Evolutionary conservation across 1,140 invertebrate genomes (phyloP).

Genomic region (Calycopis cecrops): DNA sequence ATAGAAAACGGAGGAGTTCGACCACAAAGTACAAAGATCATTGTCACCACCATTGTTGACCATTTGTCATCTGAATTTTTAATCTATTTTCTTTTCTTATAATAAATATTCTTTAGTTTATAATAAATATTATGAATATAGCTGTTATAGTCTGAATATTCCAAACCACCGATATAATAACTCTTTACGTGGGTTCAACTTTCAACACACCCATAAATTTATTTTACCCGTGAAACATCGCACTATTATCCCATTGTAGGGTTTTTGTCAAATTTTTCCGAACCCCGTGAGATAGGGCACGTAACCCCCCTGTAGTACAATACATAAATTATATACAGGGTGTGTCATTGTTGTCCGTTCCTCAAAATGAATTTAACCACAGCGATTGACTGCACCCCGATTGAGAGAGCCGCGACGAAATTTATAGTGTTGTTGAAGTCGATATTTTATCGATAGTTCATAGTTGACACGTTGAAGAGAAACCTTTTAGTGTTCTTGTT

Average conservation of each 20-base stretch:
- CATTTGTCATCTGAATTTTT: no score
- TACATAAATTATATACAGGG: constrained; percentile 62
- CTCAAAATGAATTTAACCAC: constrained; percentile 63
- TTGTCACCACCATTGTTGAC: no score
- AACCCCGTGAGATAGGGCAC: constrained; percentile 39
- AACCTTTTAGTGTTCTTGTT: no score
- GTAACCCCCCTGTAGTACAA: constrained; percentile 38
- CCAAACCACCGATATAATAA: no score
- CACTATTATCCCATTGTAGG: not conserved
- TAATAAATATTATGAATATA: no score
- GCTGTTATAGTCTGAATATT: no score
- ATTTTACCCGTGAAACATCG: not conserved
- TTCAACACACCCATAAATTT: constrained; percentile 7
- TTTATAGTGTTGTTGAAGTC: constrained; percentile 28
- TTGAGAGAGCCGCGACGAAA: constrained; percentile 43
- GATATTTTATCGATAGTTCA: not conserved
- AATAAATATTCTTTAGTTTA: no score
- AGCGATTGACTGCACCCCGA: constrained; percentile 58
- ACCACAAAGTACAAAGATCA: no score
- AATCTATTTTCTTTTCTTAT: no score
- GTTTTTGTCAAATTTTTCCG: constrained; percentile 18
- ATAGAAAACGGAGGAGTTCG: no score
- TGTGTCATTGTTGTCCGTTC: constrained; percentile 53
- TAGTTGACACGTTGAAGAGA: no score
- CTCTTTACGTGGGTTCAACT: no score